phyloP scores from a whole-genome alignment of 2,797 vertebrate species.

The Amniataba percoides region DNA sequence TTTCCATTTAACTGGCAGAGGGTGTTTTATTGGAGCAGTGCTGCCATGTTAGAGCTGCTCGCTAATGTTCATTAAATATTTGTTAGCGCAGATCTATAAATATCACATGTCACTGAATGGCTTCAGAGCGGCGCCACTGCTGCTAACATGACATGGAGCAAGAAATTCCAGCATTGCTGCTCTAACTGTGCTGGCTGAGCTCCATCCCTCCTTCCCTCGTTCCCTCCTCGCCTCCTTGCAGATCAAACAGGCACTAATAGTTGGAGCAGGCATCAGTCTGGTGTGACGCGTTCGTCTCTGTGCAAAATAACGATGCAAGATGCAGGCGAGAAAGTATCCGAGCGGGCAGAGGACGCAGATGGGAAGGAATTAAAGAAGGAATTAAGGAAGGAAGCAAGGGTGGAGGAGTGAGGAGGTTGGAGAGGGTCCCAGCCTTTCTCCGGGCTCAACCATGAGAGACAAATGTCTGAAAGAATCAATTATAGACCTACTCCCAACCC shows the following conservation, averaged over 20 bases:
- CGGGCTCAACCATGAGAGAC: slow-evolving; percentile 68
- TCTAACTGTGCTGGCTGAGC: slow-evolving; percentile 34
- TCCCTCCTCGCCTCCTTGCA: background rate
- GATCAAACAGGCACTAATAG: background rate
- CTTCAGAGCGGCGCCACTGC: slow-evolving; percentile 84
- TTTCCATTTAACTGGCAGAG: slow-evolving; percentile 46
- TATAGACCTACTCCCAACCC: slow-evolving; percentile 68
- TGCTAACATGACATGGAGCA: slow-evolving; percentile 77
- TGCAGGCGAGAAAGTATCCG: slow-evolving; percentile 1
- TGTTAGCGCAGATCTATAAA: slow-evolving; percentile 88
- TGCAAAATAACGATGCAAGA: slow-evolving; percentile 8
- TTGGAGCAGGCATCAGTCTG: background rate
- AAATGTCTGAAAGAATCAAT: slow-evolving; percentile 82
- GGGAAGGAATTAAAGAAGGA: slow-evolving; percentile 17
- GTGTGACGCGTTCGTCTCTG: background rate
- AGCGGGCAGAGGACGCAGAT: slow-evolving; percentile 15
- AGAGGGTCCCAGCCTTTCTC: slow-evolving; percentile 60
- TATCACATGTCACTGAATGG: slow-evolving; percentile 87
- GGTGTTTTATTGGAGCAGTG: slow-evolving; percentile 62
- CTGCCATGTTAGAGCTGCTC: slow-evolving; percentile 75
- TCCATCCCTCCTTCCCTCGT: slow-evolving; percentile 14
- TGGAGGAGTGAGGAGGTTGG: slow-evolving; percentile 37
- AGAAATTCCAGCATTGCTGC: slow-evolving; percentile 70
- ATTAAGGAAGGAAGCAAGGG: slow-evolving; percentile 30
- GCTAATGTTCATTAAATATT: slow-evolving; percentile 90